Evolutionary conservation across 2,113 vertebrate species (phyloP).

Genomic region (Phylloscopus trochilus): DNA sequence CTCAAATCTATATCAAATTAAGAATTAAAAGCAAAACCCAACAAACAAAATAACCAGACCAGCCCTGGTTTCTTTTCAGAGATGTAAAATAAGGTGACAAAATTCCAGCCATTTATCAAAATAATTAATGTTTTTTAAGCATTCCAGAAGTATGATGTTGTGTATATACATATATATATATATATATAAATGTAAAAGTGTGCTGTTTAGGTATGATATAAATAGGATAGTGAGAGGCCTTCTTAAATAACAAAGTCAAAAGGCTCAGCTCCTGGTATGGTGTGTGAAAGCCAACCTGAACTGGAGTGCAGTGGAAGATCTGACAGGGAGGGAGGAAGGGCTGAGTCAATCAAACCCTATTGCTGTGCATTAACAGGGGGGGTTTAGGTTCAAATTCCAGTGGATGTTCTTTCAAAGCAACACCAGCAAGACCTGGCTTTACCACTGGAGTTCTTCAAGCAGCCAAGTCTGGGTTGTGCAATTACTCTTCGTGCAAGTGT

Average conservation of each 20-base stretch:
- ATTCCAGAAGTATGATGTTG: not conserved
- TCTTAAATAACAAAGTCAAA: not conserved
- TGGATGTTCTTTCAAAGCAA: not conserved
- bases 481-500: not conserved
- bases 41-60: not conserved
- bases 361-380: not conserved
- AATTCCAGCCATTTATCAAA: not conserved
- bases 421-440: not conserved
- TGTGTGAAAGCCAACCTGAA: not conserved
- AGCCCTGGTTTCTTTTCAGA: not conserved
- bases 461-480: not conserved
- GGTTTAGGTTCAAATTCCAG: not conserved
- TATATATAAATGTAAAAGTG: not conserved
- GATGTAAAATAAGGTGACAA: not conserved
- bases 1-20: not conserved
- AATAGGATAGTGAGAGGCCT: not conserved
- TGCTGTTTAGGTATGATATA: not conserved
- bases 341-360: not conserved
- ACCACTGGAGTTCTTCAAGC: not conserved
- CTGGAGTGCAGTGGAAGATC: not conserved
- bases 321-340: not conserved
- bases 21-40: not conserved
- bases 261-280: not conserved
- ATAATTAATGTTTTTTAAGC: not conserved
- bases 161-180: not conserved